Evolutionary conservation across 2,888 invertebrate species (phyloP).

Genomic region (Glaucopsyche alexis): DNA sequence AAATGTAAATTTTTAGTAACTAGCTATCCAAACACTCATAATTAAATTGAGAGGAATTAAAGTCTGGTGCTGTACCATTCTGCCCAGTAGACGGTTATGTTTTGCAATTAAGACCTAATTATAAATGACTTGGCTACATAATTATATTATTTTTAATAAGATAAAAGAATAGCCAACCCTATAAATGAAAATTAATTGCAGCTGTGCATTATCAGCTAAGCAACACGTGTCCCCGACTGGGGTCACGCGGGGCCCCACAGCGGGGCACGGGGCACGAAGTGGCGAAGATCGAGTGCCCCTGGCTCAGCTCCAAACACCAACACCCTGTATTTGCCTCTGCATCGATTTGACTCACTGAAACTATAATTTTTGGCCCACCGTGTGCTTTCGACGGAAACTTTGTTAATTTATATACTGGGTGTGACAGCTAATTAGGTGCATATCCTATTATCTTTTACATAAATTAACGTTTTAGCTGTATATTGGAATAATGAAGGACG

Average conservation of each 20-base stretch:
- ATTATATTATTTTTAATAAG: too few species aligned
- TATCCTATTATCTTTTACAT: not conserved
- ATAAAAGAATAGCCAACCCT: too few species aligned
- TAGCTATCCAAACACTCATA: too few species aligned
- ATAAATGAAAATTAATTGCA: constrained; percentile 26
- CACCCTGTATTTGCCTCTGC: constrained; percentile 56
- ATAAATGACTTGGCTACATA: too few species aligned
- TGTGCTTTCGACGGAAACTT: constrained; percentile 39
- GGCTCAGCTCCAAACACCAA: constrained; percentile 64
- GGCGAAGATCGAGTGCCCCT: constrained; percentile 56
- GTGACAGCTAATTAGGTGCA: constrained; percentile 19
- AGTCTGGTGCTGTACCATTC: too few species aligned
- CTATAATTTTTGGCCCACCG: constrained; percentile 45
- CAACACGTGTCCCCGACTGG: constrained; percentile 36
- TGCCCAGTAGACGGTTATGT: too few species aligned
- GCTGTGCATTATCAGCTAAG: constrained; percentile 32
- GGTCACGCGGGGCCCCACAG: constrained; percentile 36
- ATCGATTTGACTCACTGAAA: constrained; percentile 69
- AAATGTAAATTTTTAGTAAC: too few species aligned
- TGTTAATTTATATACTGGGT: constrained; percentile 30
- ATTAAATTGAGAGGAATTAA: too few species aligned
- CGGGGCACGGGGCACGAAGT: constrained; percentile 38
- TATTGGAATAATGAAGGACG: not conserved
- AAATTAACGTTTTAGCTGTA: constrained; percentile 16
- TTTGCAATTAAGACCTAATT: too few species aligned